Conservation (phyloP, 2,888 invertebrate species). For the Andrena praecox region DNA sequence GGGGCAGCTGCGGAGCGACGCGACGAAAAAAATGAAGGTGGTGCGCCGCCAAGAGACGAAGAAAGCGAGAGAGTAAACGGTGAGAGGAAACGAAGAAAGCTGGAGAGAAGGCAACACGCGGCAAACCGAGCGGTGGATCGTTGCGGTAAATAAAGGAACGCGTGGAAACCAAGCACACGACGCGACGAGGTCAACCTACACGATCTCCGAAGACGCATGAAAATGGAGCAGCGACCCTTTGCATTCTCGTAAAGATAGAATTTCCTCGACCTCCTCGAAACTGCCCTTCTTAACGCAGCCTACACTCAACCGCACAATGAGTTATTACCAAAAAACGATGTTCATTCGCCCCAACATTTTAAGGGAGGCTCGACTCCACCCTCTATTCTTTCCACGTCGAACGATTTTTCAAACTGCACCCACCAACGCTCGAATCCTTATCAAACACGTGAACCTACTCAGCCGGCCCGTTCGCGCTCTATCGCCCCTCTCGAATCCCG, state of each 20-base stretch:
- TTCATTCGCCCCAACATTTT: not conserved
- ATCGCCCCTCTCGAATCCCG: constrained; percentile 9
- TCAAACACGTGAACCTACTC: constrained; percentile 1
- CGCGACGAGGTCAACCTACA: constrained; percentile 10
- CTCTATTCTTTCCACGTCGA: not conserved
- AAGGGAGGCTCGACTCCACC: not conserved
- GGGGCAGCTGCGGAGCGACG: constrained; percentile 29
- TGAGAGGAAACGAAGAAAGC: not conserved
- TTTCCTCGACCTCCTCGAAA: not conserved
- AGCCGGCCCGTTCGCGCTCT: constrained; percentile 3
- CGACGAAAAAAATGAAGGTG: constrained; percentile 51
- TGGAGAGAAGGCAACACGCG: not conserved
- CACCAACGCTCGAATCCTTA: not conserved
- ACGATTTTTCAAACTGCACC: constrained; percentile 2
- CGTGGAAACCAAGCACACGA: not conserved
- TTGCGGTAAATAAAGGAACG: constrained; percentile 15
- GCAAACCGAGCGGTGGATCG: constrained; percentile 1
- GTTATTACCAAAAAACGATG: no score
- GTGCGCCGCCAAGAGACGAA: constrained; percentile 39
- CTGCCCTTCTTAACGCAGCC: not conserved
- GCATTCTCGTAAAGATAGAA: not conserved
- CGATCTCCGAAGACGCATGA: not conserved
- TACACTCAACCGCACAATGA: no score
- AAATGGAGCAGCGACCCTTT: not conserved
- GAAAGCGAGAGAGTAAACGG: not conserved